Evolutionary conservation across 2,797 vertebrate genomes (phyloP).

Genomic region (Vespertilio murinus): DNA sequence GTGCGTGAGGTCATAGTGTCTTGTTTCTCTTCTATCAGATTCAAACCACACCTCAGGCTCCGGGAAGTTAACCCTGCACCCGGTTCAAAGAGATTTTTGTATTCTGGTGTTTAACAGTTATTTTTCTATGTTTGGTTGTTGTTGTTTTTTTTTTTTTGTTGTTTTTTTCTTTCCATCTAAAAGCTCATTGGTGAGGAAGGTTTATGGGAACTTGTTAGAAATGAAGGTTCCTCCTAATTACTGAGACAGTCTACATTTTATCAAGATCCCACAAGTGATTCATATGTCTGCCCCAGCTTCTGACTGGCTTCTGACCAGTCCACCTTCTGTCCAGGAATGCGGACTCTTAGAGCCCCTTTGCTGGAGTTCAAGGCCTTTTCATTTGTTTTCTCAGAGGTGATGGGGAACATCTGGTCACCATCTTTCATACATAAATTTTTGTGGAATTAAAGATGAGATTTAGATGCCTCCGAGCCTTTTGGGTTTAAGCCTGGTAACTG

Average conservation of each 20-base stretch:
- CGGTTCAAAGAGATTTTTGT: constrained; percentile 51
- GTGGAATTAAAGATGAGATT: constrained; percentile 22
- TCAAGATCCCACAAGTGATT: background rate
- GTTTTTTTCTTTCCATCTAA: background rate
- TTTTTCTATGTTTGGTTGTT: background rate
- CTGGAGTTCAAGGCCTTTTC: background rate
- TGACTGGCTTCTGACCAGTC: background rate
- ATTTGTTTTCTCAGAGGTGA: constrained; percentile 40
- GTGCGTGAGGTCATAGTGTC: constrained; percentile 35
- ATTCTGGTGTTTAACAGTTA: constrained; percentile 12
- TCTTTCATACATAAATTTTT: constrained; percentile 40
- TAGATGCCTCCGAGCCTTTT: background rate
- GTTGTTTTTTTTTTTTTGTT: background rate
- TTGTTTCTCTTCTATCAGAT: constrained; percentile 14
- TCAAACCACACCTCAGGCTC: constrained; percentile 28
- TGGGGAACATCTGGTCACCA: background rate
- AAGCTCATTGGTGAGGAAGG: background rate
- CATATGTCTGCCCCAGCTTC: background rate
- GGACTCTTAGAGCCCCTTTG: background rate
- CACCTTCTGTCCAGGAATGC: background rate
- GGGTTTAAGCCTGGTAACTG: constrained; percentile 17
- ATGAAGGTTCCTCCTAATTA: background rate
- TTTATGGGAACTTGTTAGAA: background rate
- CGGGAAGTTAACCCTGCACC: background rate
- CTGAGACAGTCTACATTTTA: background rate